Evolutionary conservation across 2,113 vertebrate genomes (phyloP), one percentile per base, ranked within the genome.

Genomic region (Pseudorasbora parva): DNA sequence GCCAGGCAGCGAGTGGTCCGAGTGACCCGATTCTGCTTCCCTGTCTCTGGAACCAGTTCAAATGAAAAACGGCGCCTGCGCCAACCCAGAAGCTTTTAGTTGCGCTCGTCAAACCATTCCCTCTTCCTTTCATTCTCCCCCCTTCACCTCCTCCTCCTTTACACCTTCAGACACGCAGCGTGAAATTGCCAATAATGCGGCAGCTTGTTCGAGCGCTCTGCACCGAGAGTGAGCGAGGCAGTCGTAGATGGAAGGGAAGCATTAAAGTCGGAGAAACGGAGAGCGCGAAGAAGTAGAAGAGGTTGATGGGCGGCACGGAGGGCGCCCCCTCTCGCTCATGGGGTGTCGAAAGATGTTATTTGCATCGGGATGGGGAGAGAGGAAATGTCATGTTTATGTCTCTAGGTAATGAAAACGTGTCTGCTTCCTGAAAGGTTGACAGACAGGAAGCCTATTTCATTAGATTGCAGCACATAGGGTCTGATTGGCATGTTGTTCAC

Each of bases 1-100:
- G 88, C 41, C 85, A 77, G 90, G 89, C 89, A 89, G 88, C 81
- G 60, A 92, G 86, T 87, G 87, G 90, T 91, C 90, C 89, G 90
- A 92, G 84, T 93, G 93, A 94, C 92, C 92, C 92, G 92, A 93
- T 93, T 94, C 91, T 90, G 90, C 90, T 43, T 81, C 77, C 25
- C 5, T 9, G 8, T 74, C 23, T 79, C 81, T 83, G 81, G 81
- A 87, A 81, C 37, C 33, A 76, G 81, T 81, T 83, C 85, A 81
- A 60, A 86, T 79, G 51, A 78, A 79, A 78, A 69, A 23, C 9
- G 19, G 56, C 11, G 49, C 77, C 25, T 91, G 90, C 88, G 87
- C 64, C 37, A 0, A 78, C 90, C 90, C 90, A 91, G 45, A 57
- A 86, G 88, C 74, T 89, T 88, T 88, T 86, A 86, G 86, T 66